These are phyloP conservation scores for Linepithema humile DNA, from an alignment of 1,140 invertebrate species.

Conservation along the genomic window DNA sequence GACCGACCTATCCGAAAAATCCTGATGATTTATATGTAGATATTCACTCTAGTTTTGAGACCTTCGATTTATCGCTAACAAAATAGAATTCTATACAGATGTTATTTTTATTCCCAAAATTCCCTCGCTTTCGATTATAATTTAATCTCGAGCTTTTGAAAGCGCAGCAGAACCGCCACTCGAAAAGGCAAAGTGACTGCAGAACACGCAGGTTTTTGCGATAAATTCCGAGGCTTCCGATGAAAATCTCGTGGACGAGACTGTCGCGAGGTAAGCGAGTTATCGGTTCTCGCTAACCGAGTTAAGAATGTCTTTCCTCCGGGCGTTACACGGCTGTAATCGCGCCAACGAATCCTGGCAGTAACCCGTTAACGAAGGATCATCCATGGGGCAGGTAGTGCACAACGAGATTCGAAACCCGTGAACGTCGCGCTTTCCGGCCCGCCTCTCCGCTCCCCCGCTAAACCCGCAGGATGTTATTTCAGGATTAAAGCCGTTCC, in stretches of 20 bases:
- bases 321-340: conserved; percentile 8
- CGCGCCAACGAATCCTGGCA: conserved; percentile 1
- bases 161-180: neutral
- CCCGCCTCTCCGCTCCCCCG: neutral
- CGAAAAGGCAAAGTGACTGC: neutral
- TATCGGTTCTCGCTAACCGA: conserved; percentile 38
- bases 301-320: conserved; percentile 52
- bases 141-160: neutral
- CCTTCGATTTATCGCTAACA: neutral
- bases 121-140: neutral
- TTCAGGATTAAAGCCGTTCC: conserved; percentile 55
- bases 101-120: conserved; percentile 10
- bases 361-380: conserved; percentile 34
- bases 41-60: neutral
- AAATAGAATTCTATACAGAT: neutral
- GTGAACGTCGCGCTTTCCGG: neutral
- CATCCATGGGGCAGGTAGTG: conserved; percentile 4
- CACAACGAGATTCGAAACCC: conserved; percentile 26
- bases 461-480: conserved; percentile 16
- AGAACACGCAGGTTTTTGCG: neutral
- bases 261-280: conserved; percentile 2
- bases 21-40: neutral
- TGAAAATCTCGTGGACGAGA: conserved; percentile 23
- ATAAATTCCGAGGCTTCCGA: conserved; percentile 20
- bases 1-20: neutral